Evolutionary conservation across 1,140 invertebrate genomes (phyloP).

Genomic region (Drosophila rhopaloa): DNA sequence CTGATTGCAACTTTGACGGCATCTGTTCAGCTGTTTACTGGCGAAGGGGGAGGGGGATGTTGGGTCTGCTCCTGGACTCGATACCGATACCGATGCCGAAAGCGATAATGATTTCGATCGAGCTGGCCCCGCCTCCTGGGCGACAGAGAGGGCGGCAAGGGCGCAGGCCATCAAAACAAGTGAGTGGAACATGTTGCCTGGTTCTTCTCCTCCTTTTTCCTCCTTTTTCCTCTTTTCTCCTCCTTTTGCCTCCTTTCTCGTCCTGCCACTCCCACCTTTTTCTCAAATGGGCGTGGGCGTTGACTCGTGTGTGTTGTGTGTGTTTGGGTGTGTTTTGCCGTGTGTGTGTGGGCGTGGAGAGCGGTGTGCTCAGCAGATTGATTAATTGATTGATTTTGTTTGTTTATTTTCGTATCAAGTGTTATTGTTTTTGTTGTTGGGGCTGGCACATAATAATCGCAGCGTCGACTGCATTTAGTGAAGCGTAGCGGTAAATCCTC

Average conservation of each 20-base stretch:
- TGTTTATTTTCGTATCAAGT: conserved; percentile 82
- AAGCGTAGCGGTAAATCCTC: conserved; percentile 29
- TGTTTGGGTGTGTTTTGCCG: conserved; percentile 21
- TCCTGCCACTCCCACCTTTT: conserved; percentile 37
- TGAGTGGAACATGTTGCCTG: conserved; percentile 63
- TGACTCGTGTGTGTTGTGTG: conserved; percentile 28
- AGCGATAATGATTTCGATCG: conserved; percentile 11
- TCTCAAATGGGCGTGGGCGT: conserved; percentile 57
- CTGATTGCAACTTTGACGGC: conserved; percentile 78
- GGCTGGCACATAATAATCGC: conserved; percentile 28
- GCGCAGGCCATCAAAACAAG: conserved; percentile 60
- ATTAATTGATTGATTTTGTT: conserved; percentile 83
- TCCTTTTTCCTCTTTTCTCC: not conserved
- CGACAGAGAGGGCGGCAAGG: conserved; percentile 50
- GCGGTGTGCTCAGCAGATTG: conserved; percentile 68
- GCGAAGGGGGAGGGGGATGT: conserved; percentile 11
- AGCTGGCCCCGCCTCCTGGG: conserved; percentile 33
- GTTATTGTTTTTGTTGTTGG: conserved; percentile 20
- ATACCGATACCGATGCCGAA: conserved; percentile 13
- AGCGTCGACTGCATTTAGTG: conserved; percentile 50
- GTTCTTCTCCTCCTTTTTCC: conserved; percentile 1
- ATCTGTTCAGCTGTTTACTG: conserved; percentile 70
- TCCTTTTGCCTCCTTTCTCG: conserved; percentile 10
- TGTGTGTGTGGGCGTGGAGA: conserved; percentile 51
- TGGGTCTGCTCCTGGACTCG: conserved; percentile 18